phyloP scores from a whole-genome alignment of 2,888 invertebrate species.

The Hoplodrina ambigua region DNA sequence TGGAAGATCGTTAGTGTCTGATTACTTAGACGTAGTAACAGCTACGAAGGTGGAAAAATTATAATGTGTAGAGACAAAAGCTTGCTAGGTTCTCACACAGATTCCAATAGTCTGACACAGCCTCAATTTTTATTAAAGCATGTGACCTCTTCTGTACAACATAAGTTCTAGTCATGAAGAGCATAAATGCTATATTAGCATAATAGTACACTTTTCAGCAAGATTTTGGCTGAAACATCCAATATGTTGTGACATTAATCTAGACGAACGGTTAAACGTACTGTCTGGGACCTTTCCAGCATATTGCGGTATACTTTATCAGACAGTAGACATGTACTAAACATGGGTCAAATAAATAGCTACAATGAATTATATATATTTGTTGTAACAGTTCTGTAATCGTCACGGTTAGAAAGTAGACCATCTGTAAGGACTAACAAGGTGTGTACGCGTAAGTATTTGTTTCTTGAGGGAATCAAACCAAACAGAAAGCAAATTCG shows the following conservation, averaged over 20 bases:
- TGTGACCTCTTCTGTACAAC: conserved; percentile 1
- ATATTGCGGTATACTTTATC: conserved; percentile 57
- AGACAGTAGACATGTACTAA: conserved; percentile 40
- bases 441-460: no score
- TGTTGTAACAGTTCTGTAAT: conserved; percentile 2
- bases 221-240: conserved; percentile 55
- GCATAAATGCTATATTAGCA: conserved; percentile 47
- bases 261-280: conserved; percentile 53
- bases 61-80: background rate
- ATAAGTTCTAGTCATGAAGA: conserved; percentile 26
- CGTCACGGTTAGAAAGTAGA: background rate
- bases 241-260: conserved; percentile 58
- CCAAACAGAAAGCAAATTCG: no score
- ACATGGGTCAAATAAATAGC: conserved; percentile 49
- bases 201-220: conserved; percentile 54
- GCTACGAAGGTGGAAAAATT: background rate
- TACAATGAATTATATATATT: conserved; percentile 24
- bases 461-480: no score
- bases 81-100: no score
- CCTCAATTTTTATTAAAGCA: conserved; percentile 28
- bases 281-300: conserved; percentile 56
- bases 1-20: conserved; percentile 25
- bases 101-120: background rate
- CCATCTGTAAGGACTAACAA: no score
- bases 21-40: conserved; percentile 4